Evolutionary conservation across 2,888 invertebrate genomes (phyloP), one percentile per base, ranked within the genome.

Genomic region (Philaethria dido): DNA sequence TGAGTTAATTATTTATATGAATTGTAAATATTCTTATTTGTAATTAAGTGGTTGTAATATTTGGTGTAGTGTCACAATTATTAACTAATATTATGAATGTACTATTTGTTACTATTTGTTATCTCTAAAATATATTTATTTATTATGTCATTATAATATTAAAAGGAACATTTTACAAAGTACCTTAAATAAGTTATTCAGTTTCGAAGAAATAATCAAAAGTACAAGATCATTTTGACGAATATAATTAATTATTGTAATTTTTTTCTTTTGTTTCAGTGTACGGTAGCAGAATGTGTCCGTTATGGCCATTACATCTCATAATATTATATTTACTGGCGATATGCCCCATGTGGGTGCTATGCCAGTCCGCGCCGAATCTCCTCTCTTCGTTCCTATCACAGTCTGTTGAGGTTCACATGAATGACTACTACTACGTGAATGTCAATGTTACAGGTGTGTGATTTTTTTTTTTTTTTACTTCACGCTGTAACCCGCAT

Each of bases 291-390:
- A 87, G 71, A 72, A 94, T 94, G 94, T 94, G 94, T 89, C 94
- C 94, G 4, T 86, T 94, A 78, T 94, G 94, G 94, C 94, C 94
- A 39, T 78, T 94, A 33, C 94, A 94, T 80, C 86, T 94, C 69
- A 84, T 94, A 62, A 76, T 94, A 68, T 80, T 94, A 74, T 94
- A 94, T 80, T 76, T 93, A 47, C 80, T 94, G 76, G 87, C 93
- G 39, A 74, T 94, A 66, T 88, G 89, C 70, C 94, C 94, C 0
- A 77, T 94, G 29, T 93, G 93, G 93, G 85, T 93, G 73, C 69
- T 93, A 47, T 93, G 93, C 74, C 89, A 93, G 79, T 75, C 83
- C 3, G 82, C 87, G 25, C 93, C 93, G 0, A 75, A 77, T 44
- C 77, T 89, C 64, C 77, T 80, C 3, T 90, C 89, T 2, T 77